Base-by-base conservation (phyloP, 2,888 invertebrate genomes). In the Agriopis leucophaearia region DNA sequence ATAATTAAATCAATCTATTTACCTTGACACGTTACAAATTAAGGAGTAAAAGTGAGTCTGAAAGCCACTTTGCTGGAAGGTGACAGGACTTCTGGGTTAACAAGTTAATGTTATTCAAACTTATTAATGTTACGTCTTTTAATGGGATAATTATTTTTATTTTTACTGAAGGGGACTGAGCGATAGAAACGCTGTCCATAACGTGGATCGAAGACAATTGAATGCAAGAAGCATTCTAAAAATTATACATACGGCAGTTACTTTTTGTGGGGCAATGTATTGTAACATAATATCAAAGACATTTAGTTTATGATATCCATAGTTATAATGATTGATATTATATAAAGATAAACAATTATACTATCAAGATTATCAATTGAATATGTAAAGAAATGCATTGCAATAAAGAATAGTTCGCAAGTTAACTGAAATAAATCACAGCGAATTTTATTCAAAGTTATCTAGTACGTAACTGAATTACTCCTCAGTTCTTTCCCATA, bases 1-100 rank as follows among this genome's bases (percentile, higher is more conserved):
- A 86, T 88, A 86, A 88, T 84, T 88, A 82, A 87, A 89, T 87
- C 82, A 86, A 86, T 85, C 80, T 83, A 81, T 86, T 86, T 86
- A 84, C 86, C 85, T 85, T 87, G 85, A 87, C 86, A 84, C 84
- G 81, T 83, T 78, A 82, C 82, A 86, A 85, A 85, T 83, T 82
- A 82, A 81, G 75, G 74, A 73, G 75, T 42, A 45, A 42, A 52
- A 40, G 52, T 55, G 27, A 27, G 27, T 38, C 15, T 40, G 38
- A 59, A 51, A 51, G 36, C 42, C 8, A 27, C 48, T 42, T 55
- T 35, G 48, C 50, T 56, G 15, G 47, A 47, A 62, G 56, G 18
- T 57, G 45, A 48, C 47, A 16, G 42, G 16, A 45, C 16, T 42
- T 48, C 13, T 16, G n/a, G 18, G 48, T 54, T 57, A 15, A 54